Percentiles rank a stretch among this genome's conserved stretches.
Evolutionary conservation across 1,140 invertebrate species (phyloP).

Genomic region (Phocides pigmalion): DNA sequence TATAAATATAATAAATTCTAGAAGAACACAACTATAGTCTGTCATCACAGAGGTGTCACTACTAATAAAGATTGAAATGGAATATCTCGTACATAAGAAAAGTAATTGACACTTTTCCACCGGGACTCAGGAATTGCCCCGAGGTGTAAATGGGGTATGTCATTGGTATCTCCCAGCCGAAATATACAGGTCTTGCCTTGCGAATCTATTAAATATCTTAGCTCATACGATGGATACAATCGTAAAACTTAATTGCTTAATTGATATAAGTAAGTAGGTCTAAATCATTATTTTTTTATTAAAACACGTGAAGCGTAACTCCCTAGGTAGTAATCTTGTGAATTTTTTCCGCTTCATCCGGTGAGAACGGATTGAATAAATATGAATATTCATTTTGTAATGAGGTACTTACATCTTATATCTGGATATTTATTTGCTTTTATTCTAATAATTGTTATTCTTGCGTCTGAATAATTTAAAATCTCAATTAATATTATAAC

Average conservation of each 20-base stretch:
- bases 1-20: too few species aligned
- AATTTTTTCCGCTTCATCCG: constrained; percentile 17
- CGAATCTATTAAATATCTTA: neutral
- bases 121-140: too few species aligned
- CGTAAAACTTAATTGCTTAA: constrained; percentile 7
- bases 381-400: neutral
- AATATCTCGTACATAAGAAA: too few species aligned
- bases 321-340: constrained; percentile 9
- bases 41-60: too few species aligned
- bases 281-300: constrained; percentile 15
- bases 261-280: constrained; percentile 9
- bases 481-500: too few species aligned
- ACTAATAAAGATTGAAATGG: too few species aligned
- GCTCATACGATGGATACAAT: neutral
- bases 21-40: too few species aligned
- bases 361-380: neutral
- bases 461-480: too few species aligned
- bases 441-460: neutral
- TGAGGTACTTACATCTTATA: neutral
- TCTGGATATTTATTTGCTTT: neutral
- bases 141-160: too few species aligned
- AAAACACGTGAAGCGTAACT: constrained; percentile 13
- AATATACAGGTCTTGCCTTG: too few species aligned
- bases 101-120: too few species aligned
- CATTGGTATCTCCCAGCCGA: too few species aligned